phyloP scores from a whole-genome alignment of 2,797 vertebrate species.

The Phataginus tetradactyla region DNA sequence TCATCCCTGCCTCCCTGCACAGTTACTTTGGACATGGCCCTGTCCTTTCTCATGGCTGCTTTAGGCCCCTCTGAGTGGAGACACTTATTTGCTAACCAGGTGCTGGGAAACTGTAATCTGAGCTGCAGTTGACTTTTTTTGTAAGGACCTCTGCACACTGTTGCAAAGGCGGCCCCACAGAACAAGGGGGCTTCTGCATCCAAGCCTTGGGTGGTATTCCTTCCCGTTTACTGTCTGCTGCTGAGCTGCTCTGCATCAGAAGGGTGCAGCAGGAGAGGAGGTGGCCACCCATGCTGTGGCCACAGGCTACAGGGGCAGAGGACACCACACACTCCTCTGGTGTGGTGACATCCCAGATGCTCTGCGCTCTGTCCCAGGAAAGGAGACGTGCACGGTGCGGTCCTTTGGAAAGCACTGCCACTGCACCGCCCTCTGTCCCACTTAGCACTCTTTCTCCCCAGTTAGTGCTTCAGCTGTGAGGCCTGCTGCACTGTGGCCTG shows the following conservation, averaged over 20 bases:
- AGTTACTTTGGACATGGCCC: neutral
- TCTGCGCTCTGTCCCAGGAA: no score
- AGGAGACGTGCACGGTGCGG: neutral
- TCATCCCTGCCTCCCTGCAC: neutral
- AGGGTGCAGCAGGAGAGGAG: neutral
- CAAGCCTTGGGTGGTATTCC: neutral
- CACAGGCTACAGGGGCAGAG: neutral
- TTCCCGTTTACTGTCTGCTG: neutral
- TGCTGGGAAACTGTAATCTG: neutral
- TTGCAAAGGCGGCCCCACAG: neutral
- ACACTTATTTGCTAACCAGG: neutral
- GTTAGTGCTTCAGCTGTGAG: neutral
- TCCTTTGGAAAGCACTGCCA: neutral
- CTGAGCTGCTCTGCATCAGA: neutral
- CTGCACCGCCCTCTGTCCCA: neutral
- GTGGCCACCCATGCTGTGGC: neutral
- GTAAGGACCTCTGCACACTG: neutral
- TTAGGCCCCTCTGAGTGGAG: neutral
- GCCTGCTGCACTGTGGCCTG: neutral
- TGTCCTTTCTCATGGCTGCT: accelerated
- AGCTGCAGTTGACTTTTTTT: neutral
- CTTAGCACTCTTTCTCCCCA: neutral
- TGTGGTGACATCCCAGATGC: accelerated
- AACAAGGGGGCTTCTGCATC: neutral
- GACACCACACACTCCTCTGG: neutral